These are phyloP conservation scores for Poeciliopsis gracilis DNA, from an alignment of 2,797 vertebrate species.

Conservation along the genomic window DNA sequence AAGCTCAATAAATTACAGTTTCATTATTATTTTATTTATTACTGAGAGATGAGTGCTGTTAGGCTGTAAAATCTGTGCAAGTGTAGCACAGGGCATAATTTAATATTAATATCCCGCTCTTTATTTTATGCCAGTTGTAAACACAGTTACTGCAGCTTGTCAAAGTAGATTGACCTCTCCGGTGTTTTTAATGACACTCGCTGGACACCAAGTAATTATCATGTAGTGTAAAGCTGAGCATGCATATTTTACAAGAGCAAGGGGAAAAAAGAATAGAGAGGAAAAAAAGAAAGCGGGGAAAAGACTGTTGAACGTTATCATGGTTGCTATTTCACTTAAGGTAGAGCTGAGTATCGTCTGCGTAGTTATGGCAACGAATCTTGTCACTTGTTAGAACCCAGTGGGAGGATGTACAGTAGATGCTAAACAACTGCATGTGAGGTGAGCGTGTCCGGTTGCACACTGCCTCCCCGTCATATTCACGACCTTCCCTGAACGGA, in stretches of 20 bases:
- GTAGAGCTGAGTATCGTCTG: too few species aligned
- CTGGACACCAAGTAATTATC: slow-evolving; percentile 4
- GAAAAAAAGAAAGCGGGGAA: not conserved
- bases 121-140: slow-evolving; percentile 34
- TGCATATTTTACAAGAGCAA: not conserved
- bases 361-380: too few species aligned
- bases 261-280: not conserved
- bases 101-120: slow-evolving; percentile 10
- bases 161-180: slow-evolving; percentile 20
- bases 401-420: too few species aligned
- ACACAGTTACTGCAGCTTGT: slow-evolving; percentile 38
- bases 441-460: not conserved
- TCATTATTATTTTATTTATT: slow-evolving; percentile 50
- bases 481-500: not conserved
- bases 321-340: not conserved
- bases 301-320: not conserved
- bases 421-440: too few species aligned
- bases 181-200: slow-evolving; percentile 9
- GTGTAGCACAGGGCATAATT: slow-evolving; percentile 26
- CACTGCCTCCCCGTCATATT: not conserved
- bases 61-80: slow-evolving; percentile 24
- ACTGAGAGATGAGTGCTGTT: slow-evolving; percentile 27
- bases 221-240: not conserved
- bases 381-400: too few species aligned
- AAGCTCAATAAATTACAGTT: slow-evolving; percentile 43